Base-by-base conservation (phyloP, 2,797 vertebrate genomes). In the Kryptolebias ocellatus region DNA sequence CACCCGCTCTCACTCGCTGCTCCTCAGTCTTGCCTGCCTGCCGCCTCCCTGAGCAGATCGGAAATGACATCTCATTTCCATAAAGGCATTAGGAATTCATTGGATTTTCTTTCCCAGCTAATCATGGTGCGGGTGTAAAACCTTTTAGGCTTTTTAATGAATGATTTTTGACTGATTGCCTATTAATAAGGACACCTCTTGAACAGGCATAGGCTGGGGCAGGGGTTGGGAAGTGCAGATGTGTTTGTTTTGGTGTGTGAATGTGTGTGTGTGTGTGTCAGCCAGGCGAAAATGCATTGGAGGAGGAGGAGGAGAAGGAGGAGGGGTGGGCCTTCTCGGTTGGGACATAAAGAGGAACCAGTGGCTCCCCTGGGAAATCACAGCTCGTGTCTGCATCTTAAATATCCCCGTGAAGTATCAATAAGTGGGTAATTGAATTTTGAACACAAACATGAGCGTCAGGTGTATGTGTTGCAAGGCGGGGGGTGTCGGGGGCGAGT, bases 401-500 rank as follows among this genome's bases (percentile, higher is more conserved):
- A 99, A 98, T 97, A 98, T 98, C 96, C 96, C 95, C 96, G 96
- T 97, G 96, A 97, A 97, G 96, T 98, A 99, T 99, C 98, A 99
- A 99, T 99, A 99, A 98, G 96, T 95, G 96, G 96, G 97, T 99
- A 98, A 99, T 99, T 99, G 97, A 99, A 98, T 99, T 98, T 96
- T 98, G 96, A 99, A 98, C 96, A 98, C 97, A 97, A 99, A 98
- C 97, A 98, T 96, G 96, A 97, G 96, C 91, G 92, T 96, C 90
- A 95, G 96, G 94, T 96, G 95, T 95, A 95, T 96, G 95, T 93
- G 93, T 89, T 91, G 92, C 87, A 82, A 90, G 69, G 76, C 56
- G 61, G 79, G 74, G 20, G 77, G 67, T 70, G 42, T 54, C 24
- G 27, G 50, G 20, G 51, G 68, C n/a, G 27, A 16, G 34, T 14